Percentiles rank a stretch among this genome's conserved stretches.
Evolutionary conservation across 2,888 invertebrate genomes (phyloP).

Genomic region (Nowickia ferox): DNA sequence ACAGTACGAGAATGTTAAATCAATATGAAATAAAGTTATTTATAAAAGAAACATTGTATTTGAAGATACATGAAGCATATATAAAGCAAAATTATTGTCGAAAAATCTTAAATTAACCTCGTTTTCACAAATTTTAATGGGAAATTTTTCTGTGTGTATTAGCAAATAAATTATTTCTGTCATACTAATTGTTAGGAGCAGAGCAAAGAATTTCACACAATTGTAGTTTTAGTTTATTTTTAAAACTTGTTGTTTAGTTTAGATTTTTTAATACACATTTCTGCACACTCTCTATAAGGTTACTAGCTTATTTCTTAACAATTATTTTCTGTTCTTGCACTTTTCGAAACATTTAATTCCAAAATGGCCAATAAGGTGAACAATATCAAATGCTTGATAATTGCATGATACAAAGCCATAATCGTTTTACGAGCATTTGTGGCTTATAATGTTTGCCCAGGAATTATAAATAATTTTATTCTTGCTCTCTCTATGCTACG

Average conservation of each 20-base stretch:
- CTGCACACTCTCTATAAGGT: background rate
- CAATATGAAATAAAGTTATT: too few species aligned
- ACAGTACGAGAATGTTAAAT: too few species aligned
- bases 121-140: background rate
- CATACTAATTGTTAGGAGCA: constrained; percentile 20
- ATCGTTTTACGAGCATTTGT: constrained; percentile 57
- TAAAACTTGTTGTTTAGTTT: constrained; percentile 17
- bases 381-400: constrained; percentile 55
- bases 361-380: constrained; percentile 38
- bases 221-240: constrained; percentile 2
- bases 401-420: constrained; percentile 55
- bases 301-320: background rate
- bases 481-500: background rate
- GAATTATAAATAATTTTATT: background rate
- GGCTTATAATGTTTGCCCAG: constrained; percentile 49
- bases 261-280: background rate
- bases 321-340: constrained; percentile 31
- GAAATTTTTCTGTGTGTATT: background rate
- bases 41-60: too few species aligned
- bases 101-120: background rate
- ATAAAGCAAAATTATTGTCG: too few species aligned
- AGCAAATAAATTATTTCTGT: constrained; percentile 10
- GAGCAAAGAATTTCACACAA: constrained; percentile 17
- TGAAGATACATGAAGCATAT: too few species aligned
- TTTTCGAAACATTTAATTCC: constrained; percentile 21